Base-by-base conservation (phyloP, 2,113 vertebrate species). In the Isurus oxyrinchus region DNA sequence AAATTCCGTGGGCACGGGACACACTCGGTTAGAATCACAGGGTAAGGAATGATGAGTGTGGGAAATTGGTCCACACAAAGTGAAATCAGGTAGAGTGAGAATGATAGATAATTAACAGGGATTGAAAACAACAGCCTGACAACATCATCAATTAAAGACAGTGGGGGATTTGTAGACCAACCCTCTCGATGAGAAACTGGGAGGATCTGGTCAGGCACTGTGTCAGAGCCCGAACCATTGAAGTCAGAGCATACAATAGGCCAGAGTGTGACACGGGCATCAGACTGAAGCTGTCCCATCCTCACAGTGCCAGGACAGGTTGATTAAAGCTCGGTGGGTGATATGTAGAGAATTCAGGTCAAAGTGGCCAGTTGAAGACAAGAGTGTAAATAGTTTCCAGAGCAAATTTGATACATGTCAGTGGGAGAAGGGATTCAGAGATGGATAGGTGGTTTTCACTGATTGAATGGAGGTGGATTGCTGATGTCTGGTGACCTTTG, bases 21-120 rank as follows among this genome's bases (percentile, higher is more conserved):
- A 10, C 99, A 99, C 97, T 99, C 99, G 0, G 98, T 99, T 97
- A 99, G 98, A 97, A 99, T 99, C 97, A 99, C 97, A 0, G 99
- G 99, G 99, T 99, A 96, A 97, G 98, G 79, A 63, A 57, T 14
- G 79, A 66, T 66, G 8, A 16, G 6, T 35, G 40, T 44, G n/a
- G 40, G 35, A 0, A 16, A 13, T 95, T 95, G n/a, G 21, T 69
- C 67, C n/a, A 69, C 53, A 27, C 72, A 10, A 72, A 55, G 27
- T 93, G 16, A 40, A 40, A 61, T 7, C 35, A 2, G 23, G 27
- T 49, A 27, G 11, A 61, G 3, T 61, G 16, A 63, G 55, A 61
- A 63, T 93, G 59, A n/a, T 61, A 16, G 13, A 5, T 8, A 57
- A n/a, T 91, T 57, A 55, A 10, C 25, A 31, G 3, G 5, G n/a